Evolutionary conservation across 1,140 invertebrate genomes (phyloP), one percentile per base, ranked within the genome.

Genomic region (Tenebrio molitor): DNA sequence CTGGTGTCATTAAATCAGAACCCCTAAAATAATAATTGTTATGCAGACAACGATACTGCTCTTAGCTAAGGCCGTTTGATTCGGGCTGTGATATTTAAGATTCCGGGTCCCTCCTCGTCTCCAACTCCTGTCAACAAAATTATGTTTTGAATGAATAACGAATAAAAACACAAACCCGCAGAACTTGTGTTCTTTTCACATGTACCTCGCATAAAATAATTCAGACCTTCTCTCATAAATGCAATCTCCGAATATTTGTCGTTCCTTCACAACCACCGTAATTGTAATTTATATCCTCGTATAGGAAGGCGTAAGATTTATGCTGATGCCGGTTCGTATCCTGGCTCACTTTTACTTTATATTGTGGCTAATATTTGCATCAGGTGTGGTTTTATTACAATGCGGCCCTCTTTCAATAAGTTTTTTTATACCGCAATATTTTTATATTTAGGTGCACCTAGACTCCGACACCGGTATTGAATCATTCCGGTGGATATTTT

Each of bases 221-320:
- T 29, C 25, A 2, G n/a, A n/a, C 5, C n/a, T 39, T 46, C 12
- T 58, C 29, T 58, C 21, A 58, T 58, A 29, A 50, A 58, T 25
- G 12, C 23, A 58, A 58, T 58, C 23, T 58, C 10, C 12, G 23
- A 58, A 29, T 58, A 58, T 58, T 53, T 33, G 50, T 58, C 50
- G n/a, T 58, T 25, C 50, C 50, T 58, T 5, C 36, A 39, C 36
- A 39, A 12, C 21, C 12, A 29, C 21, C 50, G 23, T 58, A 58
- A 58, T 58, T 58, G 50, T 58, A 58, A 58, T 58, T 58, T 58
- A 58, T 58, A 29, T 33, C 50, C 21, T 58, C 50, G 50, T 29
- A 58, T 58, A 58, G 23, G 50, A 10, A 25, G 21, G 21, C 50
- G 23, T 50, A 58, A 58, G 50, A 58, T 58, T 58, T 58, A 58